phyloP scores from a whole-genome alignment of 2,113 vertebrate species.

The Dissostichus mawsoni region DNA sequence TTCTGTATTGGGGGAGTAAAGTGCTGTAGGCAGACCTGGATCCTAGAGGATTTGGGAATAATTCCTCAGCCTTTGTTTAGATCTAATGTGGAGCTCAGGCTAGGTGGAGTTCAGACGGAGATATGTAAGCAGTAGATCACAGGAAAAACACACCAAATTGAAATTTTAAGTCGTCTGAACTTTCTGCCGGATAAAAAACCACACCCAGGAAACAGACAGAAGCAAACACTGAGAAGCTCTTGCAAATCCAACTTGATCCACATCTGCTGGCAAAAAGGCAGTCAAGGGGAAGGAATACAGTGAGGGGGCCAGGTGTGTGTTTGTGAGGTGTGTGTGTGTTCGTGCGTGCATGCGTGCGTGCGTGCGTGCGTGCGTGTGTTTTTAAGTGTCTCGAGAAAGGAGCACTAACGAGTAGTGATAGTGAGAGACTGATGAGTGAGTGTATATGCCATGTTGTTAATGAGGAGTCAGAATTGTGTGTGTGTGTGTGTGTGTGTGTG shows the following conservation, averaged over 20 bases:
- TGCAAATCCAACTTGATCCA: slow-evolving; percentile 66
- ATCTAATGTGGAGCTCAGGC: slow-evolving; percentile 40
- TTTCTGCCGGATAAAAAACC: slow-evolving; percentile 15
- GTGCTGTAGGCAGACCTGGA: slow-evolving; percentile 10
- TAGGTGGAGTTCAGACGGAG: slow-evolving; percentile 32
- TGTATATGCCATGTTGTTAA: too few species aligned
- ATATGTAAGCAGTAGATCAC: slow-evolving; percentile 29
- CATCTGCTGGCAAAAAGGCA: slow-evolving; percentile 58
- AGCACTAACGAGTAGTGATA: slow-evolving; percentile 46
- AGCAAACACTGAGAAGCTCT: slow-evolving; percentile 45
- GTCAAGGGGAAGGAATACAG: slow-evolving; percentile 18
- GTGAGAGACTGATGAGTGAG: neutral
- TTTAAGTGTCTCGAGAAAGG: neutral
- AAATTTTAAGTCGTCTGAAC: slow-evolving; percentile 36
- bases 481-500: slow-evolving; percentile 32
- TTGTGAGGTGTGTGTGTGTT: slow-evolving; percentile 36
- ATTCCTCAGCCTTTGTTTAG: slow-evolving; percentile 40
- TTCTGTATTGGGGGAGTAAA: neutral
- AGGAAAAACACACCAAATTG: neutral
- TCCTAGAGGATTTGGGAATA: slow-evolving; percentile 32
- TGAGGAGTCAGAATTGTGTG: too few species aligned
- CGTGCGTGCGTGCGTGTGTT: neutral
- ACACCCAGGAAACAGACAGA: slow-evolving; percentile 17
- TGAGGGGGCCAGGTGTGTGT: slow-evolving; percentile 39
- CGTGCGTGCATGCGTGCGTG: slow-evolving; percentile 23